Base-by-base conservation (phyloP, 2,113 vertebrate species). In the Nothoprocta perdicaria region DNA sequence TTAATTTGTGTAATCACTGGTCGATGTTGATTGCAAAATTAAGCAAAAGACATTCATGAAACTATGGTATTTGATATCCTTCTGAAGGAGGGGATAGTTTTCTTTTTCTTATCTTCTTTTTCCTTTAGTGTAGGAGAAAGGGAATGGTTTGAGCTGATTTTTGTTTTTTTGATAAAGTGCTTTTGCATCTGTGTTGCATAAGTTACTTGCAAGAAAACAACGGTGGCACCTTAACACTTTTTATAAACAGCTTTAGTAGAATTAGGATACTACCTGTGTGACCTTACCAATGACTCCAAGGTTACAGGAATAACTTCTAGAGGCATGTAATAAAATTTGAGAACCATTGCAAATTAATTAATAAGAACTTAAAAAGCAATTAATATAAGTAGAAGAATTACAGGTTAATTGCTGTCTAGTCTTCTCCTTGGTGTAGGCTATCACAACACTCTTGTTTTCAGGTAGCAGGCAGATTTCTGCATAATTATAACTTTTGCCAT, bases 211-310 rank as follows among this genome's bases (percentile, higher is more conserved):
- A 80, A 68, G 58, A 72, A 94, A 61, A 80, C 29, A 82, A 71
- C 10, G 8, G 58, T 74, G 82, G 63, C 60, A 33, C 65, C 76
- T 83, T 55, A 84, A 80, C 75, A 60, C 31, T 84, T 93, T 35
- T 75, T 65, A 29, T 52, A 61, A 89, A 84, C 46, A 80, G 33
- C 10, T 95, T 94, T 72, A 72, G 33, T 45, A 53, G 80, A 60
- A 88, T 80, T 88, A 91, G 31, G 74, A 52, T 75, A 75, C 67
- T 80, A 80, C 50, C 73, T 71, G 68, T 75, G n/a, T 76, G 78
- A 90, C 35, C 77, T 92, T 75, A 21, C 52, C 40, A 74, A 38
- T 35, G 55, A 17, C 40, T 76, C 18, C 48, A 65, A 13, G 57
- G 9, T 62, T 71, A 69, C 7, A 48, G 82, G 67, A 24, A 12